Evolutionary conservation across 2,888 invertebrate species (phyloP), one percentile per base, ranked within the genome.

Genomic region (Pteria penguin): DNA sequence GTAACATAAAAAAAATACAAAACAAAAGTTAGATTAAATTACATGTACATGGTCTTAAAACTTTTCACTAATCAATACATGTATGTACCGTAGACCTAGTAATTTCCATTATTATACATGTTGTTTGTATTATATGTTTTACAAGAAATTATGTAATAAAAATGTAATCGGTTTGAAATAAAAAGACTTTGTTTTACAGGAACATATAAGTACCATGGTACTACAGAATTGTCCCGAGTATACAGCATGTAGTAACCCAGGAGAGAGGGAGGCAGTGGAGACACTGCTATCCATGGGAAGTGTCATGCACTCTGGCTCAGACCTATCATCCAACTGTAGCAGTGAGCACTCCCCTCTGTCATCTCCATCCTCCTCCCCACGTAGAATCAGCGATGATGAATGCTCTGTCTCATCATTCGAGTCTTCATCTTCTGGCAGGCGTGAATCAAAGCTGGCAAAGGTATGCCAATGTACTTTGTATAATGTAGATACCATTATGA

Each of bases 241-340:
- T 14, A n/a, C 32, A 29, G 57, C 32, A 26, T 69, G 76, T 31
- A 73, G 76, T 60, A 60, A 69, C 58, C 52, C 76, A 32, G 76
- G 76, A 4, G 90, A 89, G 72, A 80, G 87, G 54, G 92, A 92
- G 78, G 93, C 93, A 24, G 92, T 92, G 22, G 91, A 92, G 80
- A 91, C 92, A 0, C 80, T 93, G 45, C 81, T 93, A 61, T 91
- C 92, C 33, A 87, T 88, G 68, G 79, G 85, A 54, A 82, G 62
- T 77, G 52, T 67, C 4, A 52, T 61, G 26, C 36, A 61, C 52
- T 22, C 31, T 8, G 26, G 66, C 36, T 70, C 74, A n/a, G 73
- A 74, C 24, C 73, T 65, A 2, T 45, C n/a, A 3, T 57, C 52
- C 1, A 36, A 45, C 0, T 27, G 27, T 58, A 61, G 54, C 26